Evolutionary conservation across 2,797 vertebrate genomes (phyloP).

Genomic region (Tragelaphus oryx): DNA sequence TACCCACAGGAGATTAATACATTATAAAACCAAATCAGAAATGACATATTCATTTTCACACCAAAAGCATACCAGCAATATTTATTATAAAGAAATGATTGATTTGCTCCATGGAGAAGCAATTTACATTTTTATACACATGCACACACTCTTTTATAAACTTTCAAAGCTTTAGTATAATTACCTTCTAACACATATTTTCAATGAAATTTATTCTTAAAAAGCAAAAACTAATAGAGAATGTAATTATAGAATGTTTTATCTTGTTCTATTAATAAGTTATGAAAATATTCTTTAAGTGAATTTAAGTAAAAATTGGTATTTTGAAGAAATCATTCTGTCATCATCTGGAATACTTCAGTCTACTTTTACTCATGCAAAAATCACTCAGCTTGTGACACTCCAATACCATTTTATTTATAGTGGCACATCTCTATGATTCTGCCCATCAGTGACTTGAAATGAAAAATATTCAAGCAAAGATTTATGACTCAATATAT

Average conservation of each 20-base stretch:
- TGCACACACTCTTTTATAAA: not conserved
- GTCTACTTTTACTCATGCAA: not conserved
- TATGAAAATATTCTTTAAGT: not conserved
- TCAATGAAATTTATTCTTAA: not conserved
- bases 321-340: not conserved
- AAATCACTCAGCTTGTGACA: not conserved
- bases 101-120: slow-evolving; percentile 1
- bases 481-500: not conserved
- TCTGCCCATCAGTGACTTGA: not conserved
- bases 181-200: not conserved
- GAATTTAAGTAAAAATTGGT: not conserved
- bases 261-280: not conserved
- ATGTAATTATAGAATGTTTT: not conserved
- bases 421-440: not conserved
- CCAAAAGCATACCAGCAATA: not conserved
- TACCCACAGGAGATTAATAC: slow-evolving; percentile 47
- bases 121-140: slow-evolving; percentile 29
- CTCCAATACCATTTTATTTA: slow-evolving; percentile 22
- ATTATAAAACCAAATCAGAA: slow-evolving; percentile 36
- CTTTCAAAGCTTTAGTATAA: not conserved
- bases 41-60: slow-evolving; percentile 41
- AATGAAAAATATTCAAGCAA: not conserved
- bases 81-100: slow-evolving; percentile 38
- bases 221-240: not conserved
- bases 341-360: not conserved